phyloP scores from a whole-genome alignment of 2,797 vertebrate species.

The Echiichthys vipera region DNA sequence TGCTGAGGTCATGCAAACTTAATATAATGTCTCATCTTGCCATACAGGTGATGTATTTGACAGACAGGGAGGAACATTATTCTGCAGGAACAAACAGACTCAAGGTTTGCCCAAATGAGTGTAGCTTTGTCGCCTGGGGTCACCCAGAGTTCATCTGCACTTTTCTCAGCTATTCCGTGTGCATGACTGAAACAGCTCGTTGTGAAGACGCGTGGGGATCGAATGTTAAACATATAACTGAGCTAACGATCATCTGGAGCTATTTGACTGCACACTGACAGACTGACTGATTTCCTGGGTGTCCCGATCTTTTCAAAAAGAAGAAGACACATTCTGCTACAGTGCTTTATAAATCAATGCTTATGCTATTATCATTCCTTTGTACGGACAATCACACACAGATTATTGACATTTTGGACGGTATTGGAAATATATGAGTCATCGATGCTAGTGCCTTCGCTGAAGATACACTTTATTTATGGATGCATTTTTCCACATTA shows the following conservation, averaged over 20 bases:
- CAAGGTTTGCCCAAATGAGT: slow-evolving; percentile 17
- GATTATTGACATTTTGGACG: slow-evolving; percentile 26
- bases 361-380: not conserved
- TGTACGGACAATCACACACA: not conserved
- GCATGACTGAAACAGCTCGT: slow-evolving; percentile 12
- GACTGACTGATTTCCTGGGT: not conserved
- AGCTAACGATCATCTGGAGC: slow-evolving; percentile 1
- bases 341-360: slow-evolving; percentile 1
- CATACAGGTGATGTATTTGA: slow-evolving; percentile 51
- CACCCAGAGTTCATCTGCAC: slow-evolving; percentile 41
- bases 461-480: no score
- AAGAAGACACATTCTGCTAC: not conserved
- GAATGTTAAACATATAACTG: slow-evolving; percentile 13
- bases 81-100: slow-evolving; percentile 31
- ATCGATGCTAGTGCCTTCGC: not conserved
- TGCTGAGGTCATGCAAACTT: slow-evolving; percentile 39
- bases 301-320: not conserved
- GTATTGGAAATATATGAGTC: not conserved
- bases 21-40: slow-evolving; percentile 28
- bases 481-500: no score
- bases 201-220: slow-evolving; percentile 18
- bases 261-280: not conserved
- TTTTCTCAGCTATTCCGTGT: slow-evolving; percentile 8
- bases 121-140: slow-evolving; percentile 28
- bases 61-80: slow-evolving; percentile 41